Evolutionary conservation across 2,797 vertebrate genomes (phyloP).

Genomic region (Manis crassicaudata): DNA sequence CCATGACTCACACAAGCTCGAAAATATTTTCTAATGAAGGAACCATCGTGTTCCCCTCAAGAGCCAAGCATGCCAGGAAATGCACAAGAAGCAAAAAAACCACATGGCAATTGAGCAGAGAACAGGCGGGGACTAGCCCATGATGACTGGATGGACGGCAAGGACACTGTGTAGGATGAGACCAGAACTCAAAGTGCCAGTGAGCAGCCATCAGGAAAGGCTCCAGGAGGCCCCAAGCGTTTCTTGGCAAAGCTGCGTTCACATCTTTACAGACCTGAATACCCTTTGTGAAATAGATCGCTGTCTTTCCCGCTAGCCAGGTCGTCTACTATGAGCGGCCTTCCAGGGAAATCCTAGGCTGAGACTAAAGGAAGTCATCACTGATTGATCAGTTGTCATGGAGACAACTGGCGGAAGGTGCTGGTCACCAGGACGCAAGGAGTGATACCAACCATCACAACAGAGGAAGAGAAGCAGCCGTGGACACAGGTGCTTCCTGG

Average conservation of each 20-base stretch:
- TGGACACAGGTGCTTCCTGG: neutral
- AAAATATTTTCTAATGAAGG: neutral
- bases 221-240: neutral
- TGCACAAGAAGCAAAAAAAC: neutral
- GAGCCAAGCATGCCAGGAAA: neutral
- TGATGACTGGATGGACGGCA: neutral
- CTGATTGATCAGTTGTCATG: neutral
- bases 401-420: neutral
- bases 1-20: neutral
- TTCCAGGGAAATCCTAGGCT: neutral
- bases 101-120: neutral
- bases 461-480: neutral
- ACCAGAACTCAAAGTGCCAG: neutral
- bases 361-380: neutral
- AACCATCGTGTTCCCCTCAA: neutral
- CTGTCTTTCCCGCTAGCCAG: neutral
- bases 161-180: neutral
- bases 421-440: neutral
- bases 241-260: neutral
- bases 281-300: neutral
- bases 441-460: neutral
- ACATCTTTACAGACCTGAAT: neutral
- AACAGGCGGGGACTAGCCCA: neutral
- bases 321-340: neutral
- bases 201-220: neutral